phyloP scores from a whole-genome alignment of 2,113 vertebrate genomes.

The Mastomys coucha region DNA sequence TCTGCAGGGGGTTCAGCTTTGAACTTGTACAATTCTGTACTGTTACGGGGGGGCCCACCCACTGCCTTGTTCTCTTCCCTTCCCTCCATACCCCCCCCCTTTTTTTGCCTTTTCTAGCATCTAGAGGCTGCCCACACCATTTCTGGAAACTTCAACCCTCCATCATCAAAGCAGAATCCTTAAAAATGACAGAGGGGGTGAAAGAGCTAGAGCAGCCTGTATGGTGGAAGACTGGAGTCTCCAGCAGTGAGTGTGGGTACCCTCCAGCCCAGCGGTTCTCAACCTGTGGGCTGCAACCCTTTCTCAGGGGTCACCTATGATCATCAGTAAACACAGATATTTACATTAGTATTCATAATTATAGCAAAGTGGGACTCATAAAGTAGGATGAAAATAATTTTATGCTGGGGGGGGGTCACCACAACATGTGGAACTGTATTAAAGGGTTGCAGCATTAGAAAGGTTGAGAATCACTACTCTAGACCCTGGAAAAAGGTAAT shows the following conservation, averaged over 20 bases:
- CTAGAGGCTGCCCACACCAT: background rate
- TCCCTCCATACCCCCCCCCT: background rate
- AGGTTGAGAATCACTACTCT: background rate
- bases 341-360: background rate
- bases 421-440: background rate
- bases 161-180: background rate
- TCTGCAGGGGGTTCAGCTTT: background rate
- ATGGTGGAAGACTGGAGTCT: background rate
- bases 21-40: background rate
- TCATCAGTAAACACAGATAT: background rate
- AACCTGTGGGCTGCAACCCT: background rate
- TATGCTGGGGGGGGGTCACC: background rate
- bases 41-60: background rate
- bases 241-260: background rate
- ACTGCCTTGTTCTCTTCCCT: background rate
- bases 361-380: background rate
- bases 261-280: background rate
- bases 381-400: background rate
- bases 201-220: background rate
- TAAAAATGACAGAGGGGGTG: background rate
- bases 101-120: background rate
- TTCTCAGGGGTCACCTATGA: background rate
- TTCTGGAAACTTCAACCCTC: background rate
- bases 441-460: background rate
- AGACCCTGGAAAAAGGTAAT: background rate